Base-by-base conservation (phyloP, 2,797 vertebrate species). In the Pempheris klunzingeri region DNA sequence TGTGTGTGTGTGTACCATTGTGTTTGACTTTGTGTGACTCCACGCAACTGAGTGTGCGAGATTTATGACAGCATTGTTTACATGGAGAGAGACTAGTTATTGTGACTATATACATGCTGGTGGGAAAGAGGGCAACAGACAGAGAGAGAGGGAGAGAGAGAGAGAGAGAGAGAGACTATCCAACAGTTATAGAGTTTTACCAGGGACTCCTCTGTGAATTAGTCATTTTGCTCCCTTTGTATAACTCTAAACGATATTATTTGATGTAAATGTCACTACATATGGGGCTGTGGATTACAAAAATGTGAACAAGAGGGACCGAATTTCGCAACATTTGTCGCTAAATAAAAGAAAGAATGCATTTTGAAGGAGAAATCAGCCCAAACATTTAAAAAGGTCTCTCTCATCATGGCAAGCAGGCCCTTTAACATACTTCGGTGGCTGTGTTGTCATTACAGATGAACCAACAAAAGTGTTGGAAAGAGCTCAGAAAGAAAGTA, bases 1-100 rank as follows among this genome's bases (percentile, higher is more conserved):
- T 26, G 64, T 59, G 47, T 15, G 57, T 18, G 3, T 36, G 50
- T 68, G 62, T 41, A 53, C 52, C 38, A 36, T 17, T 62, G 30
- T 72, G 63, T 77, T 77, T 77, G 74, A 79, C 54, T 67, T 10
- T n/a, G 52, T 65, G 43, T 64, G 67, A 61, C 67, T 52, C 52
- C 26, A 58, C 6, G 3, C 38, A 12, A 36, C 38, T 49, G 32
- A 17, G 32, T 64, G 10, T 50, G 36, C 28, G 30, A 67, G 39
- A 32, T 36, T 65, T 53, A 39, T 50, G 38, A 62, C 15, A 1
- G 36, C 39, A 44, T 39, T 62, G 44, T 62, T 80, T 59, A 43
- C 8, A 72, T 0, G 2, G 12, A 50, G 41, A 59, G 24, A 32
- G 15, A 52, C 3, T 9, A 28, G 38, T 66, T 75, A 47, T 30